These are phyloP conservation scores for Nomada ferruginata DNA, from an alignment of 2,888 invertebrate species.

Conservation along the genomic window DNA sequence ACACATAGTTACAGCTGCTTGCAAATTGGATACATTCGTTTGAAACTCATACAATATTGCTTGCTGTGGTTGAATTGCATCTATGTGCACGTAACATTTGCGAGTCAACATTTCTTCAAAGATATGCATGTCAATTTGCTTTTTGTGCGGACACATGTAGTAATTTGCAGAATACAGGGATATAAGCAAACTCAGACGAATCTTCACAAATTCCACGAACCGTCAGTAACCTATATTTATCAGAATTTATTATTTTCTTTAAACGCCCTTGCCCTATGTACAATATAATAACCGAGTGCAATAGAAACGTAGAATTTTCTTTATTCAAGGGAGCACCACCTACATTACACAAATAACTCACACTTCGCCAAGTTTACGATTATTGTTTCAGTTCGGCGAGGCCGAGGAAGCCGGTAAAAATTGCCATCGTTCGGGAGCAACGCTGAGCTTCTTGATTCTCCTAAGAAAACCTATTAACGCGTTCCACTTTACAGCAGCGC, in stretches of 20 bases:
- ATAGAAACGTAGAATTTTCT: background rate
- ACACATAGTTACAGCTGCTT: too few species aligned
- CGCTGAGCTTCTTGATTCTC: constrained; percentile 1
- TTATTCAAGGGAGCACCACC: background rate
- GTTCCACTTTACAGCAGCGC: constrained; percentile 31
- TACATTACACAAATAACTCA: background rate
- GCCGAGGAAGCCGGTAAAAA: constrained; percentile 30
- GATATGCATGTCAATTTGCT: too few species aligned
- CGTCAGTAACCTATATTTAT: too few species aligned
- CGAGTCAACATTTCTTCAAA: too few species aligned
- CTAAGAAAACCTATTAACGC: constrained; percentile 52
- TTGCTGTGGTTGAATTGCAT: too few species aligned
- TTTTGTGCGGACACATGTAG: too few species aligned
- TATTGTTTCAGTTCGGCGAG: constrained; percentile 1
- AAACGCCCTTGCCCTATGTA: background rate
- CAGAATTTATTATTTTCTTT: background rate
- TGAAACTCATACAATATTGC: too few species aligned
- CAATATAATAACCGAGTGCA: too few species aligned
- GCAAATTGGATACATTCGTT: too few species aligned
- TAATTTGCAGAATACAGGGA: too few species aligned
- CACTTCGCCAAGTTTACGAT: constrained; percentile 9
- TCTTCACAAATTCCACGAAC: too few species aligned
- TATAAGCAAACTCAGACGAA: too few species aligned
- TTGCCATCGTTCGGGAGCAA: background rate
- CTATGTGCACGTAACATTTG: background rate